Evolutionary conservation across 1,140 invertebrate genomes (phyloP).

Genomic region (Bombus difficillimus): DNA sequence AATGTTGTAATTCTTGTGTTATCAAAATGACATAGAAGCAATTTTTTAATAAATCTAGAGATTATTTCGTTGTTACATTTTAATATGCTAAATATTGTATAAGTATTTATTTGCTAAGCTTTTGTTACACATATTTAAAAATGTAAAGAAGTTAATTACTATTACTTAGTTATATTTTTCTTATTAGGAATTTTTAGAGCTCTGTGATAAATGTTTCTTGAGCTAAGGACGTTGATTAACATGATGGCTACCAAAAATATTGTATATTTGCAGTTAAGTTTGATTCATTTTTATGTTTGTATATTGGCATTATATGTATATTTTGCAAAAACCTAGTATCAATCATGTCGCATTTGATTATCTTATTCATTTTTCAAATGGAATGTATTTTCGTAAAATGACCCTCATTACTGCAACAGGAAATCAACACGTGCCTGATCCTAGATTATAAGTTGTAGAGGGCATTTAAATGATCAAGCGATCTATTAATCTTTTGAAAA

Average conservation of each 20-base stretch:
- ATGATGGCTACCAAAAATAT: constrained; percentile 58
- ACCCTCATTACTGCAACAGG: constrained; percentile 40
- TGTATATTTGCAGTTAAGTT: constrained; percentile 71
- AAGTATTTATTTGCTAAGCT: constrained; percentile 55
- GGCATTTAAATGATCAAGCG: constrained; percentile 58
- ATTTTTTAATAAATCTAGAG: constrained; percentile 60
- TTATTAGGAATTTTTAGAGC: constrained; percentile 20
- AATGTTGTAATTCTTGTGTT: constrained; percentile 51
- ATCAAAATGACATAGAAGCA: constrained; percentile 45
- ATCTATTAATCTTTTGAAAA: constrained; percentile 53
- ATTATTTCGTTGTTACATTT: constrained; percentile 56
- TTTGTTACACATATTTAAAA: constrained; percentile 41
- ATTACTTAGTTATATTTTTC: constrained; percentile 27
- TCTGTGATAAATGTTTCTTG: constrained; percentile 31
- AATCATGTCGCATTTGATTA: constrained; percentile 33
- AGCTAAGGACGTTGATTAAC: constrained; percentile 35
- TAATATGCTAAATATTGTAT: constrained; percentile 43
- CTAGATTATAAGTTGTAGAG: constrained; percentile 66
- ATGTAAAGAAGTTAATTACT: constrained; percentile 28
- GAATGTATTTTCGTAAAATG: constrained; percentile 35
- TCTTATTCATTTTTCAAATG: constrained; percentile 36
- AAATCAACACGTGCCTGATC: constrained; percentile 67
- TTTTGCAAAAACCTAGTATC: constrained; percentile 49
- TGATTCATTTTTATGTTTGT: constrained; percentile 67
- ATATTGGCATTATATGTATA: constrained; percentile 60